phyloP scores from a whole-genome alignment of 2,797 vertebrate genomes.

The Tinamus major region DNA sequence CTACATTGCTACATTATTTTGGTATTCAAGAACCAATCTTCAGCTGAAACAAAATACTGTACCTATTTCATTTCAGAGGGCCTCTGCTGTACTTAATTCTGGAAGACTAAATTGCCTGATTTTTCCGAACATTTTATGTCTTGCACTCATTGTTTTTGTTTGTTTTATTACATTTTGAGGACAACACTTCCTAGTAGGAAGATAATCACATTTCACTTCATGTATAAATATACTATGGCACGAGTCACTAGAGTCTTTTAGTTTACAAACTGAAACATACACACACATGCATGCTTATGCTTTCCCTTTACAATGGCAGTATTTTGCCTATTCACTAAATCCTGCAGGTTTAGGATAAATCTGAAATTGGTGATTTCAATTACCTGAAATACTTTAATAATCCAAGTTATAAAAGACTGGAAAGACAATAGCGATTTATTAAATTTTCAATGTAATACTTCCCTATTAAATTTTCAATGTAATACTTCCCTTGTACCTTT shows the following conservation, averaged over 20 bases:
- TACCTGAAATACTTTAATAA: background rate
- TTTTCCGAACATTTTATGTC: background rate
- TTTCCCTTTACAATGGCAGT: background rate
- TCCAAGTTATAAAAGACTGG: background rate
- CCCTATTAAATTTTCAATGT: background rate
- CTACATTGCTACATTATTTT: background rate
- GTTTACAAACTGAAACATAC: background rate
- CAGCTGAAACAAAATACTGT: background rate
- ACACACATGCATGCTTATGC: background rate
- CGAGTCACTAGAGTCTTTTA: background rate
- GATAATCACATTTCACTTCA: background rate
- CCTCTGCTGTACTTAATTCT: background rate
- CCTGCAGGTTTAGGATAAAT: background rate
- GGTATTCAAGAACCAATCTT: background rate
- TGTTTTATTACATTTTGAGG: background rate
- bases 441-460: background rate
- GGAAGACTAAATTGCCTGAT: background rate
- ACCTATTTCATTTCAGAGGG: background rate
- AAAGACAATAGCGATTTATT: background rate
- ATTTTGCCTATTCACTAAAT: background rate
- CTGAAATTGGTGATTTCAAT: background rate
- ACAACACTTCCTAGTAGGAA: background rate
- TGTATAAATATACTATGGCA: background rate
- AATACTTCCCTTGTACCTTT: background rate
- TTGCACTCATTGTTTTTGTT: background rate